Evolutionary conservation across 2,888 invertebrate genomes (phyloP).

Genomic region (Pandemis corylana): DNA sequence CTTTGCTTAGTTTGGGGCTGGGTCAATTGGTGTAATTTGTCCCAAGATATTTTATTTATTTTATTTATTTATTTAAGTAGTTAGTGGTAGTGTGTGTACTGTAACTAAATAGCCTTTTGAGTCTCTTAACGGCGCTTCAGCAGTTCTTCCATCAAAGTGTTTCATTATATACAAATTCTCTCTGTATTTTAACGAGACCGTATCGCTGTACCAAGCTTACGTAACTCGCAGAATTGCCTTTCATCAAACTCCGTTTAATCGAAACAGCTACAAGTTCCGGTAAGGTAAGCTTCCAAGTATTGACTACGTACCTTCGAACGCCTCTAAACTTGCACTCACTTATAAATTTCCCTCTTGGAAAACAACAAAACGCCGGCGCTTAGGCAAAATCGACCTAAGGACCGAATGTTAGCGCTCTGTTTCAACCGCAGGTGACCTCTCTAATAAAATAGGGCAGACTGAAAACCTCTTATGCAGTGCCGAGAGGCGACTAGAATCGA

Average conservation of each 20-base stretch:
- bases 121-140: too few species aligned
- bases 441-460: conserved; percentile 67
- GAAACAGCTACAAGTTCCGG: conserved; percentile 10
- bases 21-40: too few species aligned
- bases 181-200: background rate
- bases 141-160: too few species aligned
- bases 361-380: background rate
- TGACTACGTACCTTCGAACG: conserved; percentile 10
- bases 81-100: too few species aligned
- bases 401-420: conserved; percentile 46
- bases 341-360: conserved; percentile 17
- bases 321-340: conserved; percentile 16
- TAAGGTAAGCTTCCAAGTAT: background rate
- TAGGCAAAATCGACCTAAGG: conserved; percentile 46
- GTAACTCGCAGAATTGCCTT: background rate
- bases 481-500: conserved; percentile 58
- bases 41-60: too few species aligned
- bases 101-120: too few species aligned
- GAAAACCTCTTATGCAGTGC: conserved; percentile 51
- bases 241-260: conserved; percentile 3
- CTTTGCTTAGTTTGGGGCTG: too few species aligned
- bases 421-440: conserved; percentile 44
- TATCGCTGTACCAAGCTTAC: background rate
- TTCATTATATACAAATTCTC: background rate
- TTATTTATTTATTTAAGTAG: too few species aligned